These are phyloP conservation scores for Patagioenas fasciata DNA, from an alignment of 2,113 vertebrate genomes.

Conservation along the genomic window DNA sequence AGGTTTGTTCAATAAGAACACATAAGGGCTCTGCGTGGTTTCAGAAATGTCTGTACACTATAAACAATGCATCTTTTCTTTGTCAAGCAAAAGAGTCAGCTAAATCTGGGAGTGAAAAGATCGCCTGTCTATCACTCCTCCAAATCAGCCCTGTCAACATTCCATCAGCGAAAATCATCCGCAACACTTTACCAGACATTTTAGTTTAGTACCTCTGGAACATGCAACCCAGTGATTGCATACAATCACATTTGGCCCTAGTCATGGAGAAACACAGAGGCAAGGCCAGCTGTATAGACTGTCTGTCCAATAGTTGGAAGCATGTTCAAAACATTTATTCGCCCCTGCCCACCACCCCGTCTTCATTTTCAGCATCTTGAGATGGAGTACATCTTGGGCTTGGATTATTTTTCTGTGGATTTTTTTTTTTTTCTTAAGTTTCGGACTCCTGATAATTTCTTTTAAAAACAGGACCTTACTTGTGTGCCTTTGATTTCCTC, in stretches of 20 bases:
- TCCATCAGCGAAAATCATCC: not conserved
- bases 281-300: not conserved
- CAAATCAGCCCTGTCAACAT: not conserved
- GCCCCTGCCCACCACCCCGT: fast-evolving
- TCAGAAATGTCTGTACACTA: not conserved
- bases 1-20: not conserved
- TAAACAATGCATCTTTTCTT: not conserved
- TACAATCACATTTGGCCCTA: not conserved
- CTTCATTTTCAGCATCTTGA: not conserved
- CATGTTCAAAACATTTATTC: not conserved
- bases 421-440: not conserved
- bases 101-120: not conserved
- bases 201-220: not conserved
- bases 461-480: not conserved
- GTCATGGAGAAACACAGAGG: not conserved
- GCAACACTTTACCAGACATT: not conserved
- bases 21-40: not conserved
- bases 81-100: not conserved
- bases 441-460: not conserved
- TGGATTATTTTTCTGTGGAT: not conserved
- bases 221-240: not conserved
- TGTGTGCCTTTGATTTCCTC: not conserved
- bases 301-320: not conserved
- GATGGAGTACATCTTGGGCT: not conserved
- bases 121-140: not conserved